Percentiles rank a stretch among this genome's conserved stretches.
Evolutionary conservation across 2,113 vertebrate species (phyloP).

Genomic region (Platanista minor): DNA sequence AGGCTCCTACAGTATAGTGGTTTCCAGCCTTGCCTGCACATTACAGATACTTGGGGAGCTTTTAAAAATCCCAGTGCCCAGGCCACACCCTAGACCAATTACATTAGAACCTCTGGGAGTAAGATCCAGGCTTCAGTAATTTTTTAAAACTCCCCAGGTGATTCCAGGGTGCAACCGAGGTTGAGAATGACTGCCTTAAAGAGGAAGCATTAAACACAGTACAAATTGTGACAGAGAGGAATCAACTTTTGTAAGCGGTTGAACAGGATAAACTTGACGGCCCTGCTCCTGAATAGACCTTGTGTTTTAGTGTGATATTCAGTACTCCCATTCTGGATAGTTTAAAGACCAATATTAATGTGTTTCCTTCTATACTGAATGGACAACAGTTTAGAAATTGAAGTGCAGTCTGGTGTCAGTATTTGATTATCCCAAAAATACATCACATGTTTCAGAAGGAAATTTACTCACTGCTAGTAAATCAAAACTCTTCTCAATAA

Average conservation of each 20-base stretch:
- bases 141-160: slow-evolving; percentile 32
- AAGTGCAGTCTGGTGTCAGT: not conserved
- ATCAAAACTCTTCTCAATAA: not conserved
- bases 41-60: slow-evolving; percentile 57
- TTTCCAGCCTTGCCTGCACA: slow-evolving; percentile 41
- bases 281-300: not conserved
- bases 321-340: not conserved
- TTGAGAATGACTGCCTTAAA: not conserved
- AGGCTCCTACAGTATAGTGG: not conserved
- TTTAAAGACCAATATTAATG: not conserved
- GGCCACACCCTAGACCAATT: slow-evolving; percentile 47
- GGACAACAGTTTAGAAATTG: not conserved
- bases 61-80: slow-evolving; percentile 36
- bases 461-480: not conserved
- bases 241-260: not conserved
- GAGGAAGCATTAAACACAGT: not conserved
- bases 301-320: not conserved
- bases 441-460: not conserved
- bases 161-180: not conserved
- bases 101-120: slow-evolving; percentile 21
- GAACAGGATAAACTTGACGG: not conserved
- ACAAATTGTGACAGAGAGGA: not conserved
- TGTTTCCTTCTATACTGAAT: not conserved
- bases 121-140: not conserved
- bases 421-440: not conserved